These are phyloP conservation scores for Elephas maximus DNA, from an alignment of 2,113 vertebrate genomes.

Conservation along the genomic window DNA sequence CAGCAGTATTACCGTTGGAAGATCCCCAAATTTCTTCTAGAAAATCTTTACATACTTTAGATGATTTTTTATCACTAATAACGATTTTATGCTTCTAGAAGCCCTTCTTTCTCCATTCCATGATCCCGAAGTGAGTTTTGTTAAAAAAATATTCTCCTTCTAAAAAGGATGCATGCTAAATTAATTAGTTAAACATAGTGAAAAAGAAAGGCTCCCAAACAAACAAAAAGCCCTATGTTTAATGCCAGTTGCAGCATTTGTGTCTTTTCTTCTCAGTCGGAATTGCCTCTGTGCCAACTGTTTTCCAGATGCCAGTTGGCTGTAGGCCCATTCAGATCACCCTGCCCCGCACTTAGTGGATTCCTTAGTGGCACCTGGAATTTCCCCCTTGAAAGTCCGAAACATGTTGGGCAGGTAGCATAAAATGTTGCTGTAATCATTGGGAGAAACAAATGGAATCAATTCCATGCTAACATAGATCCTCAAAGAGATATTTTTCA, in stretches of 20 bases:
- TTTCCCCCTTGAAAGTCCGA: constrained; percentile 52
- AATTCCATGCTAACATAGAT: constrained; percentile 37
- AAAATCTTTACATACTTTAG: neutral
- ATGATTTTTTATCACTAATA: constrained; percentile 37
- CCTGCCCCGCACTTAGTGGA: neutral
- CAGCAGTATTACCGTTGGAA: neutral
- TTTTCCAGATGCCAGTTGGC: constrained; percentile 54
- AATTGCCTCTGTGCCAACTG: constrained; percentile 40
- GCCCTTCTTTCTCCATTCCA: constrained; percentile 1
- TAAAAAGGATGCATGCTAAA: constrained; percentile 7
- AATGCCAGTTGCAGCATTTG: constrained; percentile 36
- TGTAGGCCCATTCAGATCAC: constrained; percentile 51
- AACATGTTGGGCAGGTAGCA: constrained; percentile 8
- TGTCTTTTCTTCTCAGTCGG: constrained; percentile 43
- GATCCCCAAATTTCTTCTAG: constrained; percentile 48
- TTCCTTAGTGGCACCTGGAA: constrained; percentile 68
- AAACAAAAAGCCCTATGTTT: neutral
- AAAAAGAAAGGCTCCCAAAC: neutral
- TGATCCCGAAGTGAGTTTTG: neutral
- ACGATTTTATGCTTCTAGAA: neutral
- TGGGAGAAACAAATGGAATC: constrained; percentile 2
- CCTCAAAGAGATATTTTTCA: constrained; percentile 66
- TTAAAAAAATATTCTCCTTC: neutral
- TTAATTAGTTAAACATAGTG: neutral
- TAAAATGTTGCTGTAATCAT: constrained; percentile 52